Percentiles rank a stretch among this genome's conserved stretches.
These are phyloP conservation scores for Hippopotamyrus pictus DNA, from an alignment of 2,797 vertebrate species.

Conservation along the genomic window DNA sequence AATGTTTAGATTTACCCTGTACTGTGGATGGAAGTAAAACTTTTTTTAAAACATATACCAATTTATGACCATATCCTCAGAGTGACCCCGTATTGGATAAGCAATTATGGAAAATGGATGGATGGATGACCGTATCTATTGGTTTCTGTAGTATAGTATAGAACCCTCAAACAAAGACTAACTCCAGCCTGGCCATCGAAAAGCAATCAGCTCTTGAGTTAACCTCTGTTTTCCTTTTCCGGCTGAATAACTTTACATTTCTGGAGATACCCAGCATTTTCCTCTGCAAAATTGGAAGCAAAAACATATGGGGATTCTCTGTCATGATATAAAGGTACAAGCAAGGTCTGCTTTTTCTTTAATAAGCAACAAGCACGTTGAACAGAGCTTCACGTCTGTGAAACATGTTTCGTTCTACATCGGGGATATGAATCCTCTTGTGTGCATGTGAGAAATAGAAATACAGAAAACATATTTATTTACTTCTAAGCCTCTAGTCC, in stretches of 20 bases:
- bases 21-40: background rate
- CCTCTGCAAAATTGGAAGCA: constrained; percentile 37
- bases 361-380: constrained; percentile 42
- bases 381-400: constrained; percentile 33
- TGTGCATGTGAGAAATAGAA: constrained; percentile 46
- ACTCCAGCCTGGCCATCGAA: background rate
- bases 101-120: background rate
- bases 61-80: background rate
- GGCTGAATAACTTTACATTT: constrained; percentile 6
- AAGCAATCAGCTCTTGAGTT: constrained; percentile 1
- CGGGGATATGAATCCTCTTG: constrained; percentile 49
- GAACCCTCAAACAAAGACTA: background rate
- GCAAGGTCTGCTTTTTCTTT: constrained; percentile 46
- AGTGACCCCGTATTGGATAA: background rate
- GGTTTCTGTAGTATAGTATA: background rate
- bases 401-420: constrained; percentile 32
- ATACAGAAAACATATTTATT: constrained; percentile 46
- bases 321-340: constrained; percentile 41
- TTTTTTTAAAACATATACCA: background rate
- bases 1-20: background rate
- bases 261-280: constrained; percentile 32
- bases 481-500: constrained; percentile 38
- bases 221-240: background rate
- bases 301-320: constrained; percentile 39
- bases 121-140: background rate